Percentiles rank a stretch among this genome's conserved stretches.
Evolutionary conservation across 2,797 vertebrate species (phyloP).

Genomic region (Paguma larvata): DNA sequence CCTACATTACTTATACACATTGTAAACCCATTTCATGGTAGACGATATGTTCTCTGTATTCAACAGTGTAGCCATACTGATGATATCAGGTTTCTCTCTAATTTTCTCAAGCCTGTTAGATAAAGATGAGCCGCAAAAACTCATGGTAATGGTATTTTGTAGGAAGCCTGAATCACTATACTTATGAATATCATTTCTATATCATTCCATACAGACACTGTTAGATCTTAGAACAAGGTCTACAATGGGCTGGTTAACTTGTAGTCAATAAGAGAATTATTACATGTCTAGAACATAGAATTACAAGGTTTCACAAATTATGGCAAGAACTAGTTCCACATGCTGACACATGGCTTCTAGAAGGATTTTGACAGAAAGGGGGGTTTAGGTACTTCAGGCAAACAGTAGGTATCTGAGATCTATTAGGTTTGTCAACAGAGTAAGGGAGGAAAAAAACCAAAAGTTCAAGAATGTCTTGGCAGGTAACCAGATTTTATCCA

Average conservation of each 20-base stretch:
- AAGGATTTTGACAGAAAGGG: neutral
- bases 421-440: neutral
- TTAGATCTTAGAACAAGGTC: neutral
- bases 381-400: neutral
- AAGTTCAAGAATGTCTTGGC: neutral
- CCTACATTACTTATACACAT: neutral
- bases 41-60: neutral
- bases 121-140: neutral
- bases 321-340: neutral
- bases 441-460: neutral
- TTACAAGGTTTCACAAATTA: neutral
- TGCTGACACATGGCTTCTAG: neutral
- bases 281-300: neutral
- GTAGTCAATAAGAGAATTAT: neutral
- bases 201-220: neutral
- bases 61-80: neutral
- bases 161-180: neutral
- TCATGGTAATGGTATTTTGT: neutral
- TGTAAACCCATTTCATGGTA: neutral
- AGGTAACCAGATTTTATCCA: neutral
- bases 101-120: neutral
- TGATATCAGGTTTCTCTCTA: neutral
- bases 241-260: neutral
- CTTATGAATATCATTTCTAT: neutral
- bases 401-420: neutral